Conservation (phyloP, 2,797 vertebrate genomes). For the Ctenochaetus hawaiiensis region DNA sequence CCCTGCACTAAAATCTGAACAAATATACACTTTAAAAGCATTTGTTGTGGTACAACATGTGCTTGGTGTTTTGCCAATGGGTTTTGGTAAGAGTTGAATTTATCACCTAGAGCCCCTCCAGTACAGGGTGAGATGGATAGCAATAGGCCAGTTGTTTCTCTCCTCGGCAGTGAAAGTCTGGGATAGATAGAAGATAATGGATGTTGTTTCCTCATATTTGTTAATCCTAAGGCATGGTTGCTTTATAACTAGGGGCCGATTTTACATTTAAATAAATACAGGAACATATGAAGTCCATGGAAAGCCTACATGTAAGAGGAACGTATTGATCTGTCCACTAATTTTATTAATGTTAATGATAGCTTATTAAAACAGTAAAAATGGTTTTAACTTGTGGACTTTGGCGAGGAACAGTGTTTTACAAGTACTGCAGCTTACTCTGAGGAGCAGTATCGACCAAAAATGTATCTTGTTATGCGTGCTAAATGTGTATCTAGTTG, state of each 20-base stretch:
- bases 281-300: background rate
- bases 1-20: conserved; percentile 66
- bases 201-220: conserved; percentile 56
- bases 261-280: conserved; percentile 22
- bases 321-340: background rate
- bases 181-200: conserved; percentile 53
- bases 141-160: conserved; percentile 65
- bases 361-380: background rate
- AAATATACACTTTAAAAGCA: conserved; percentile 73
- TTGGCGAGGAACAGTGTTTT: background rate
- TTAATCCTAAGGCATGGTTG: conserved; percentile 38
- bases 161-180: conserved; percentile 51
- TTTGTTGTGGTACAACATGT: conserved; percentile 76
- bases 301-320: background rate
- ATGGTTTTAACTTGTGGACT: background rate
- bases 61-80: conserved; percentile 71
- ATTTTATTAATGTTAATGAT: background rate
- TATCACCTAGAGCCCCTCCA: conserved; percentile 70
- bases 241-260: conserved; percentile 4
- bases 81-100: conserved; percentile 73
- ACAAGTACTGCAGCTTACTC: background rate
- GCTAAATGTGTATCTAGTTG: background rate
- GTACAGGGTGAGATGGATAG: conserved; percentile 72
- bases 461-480: background rate
- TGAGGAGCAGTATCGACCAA: background rate